phyloP scores from a whole-genome alignment of 2,113 vertebrate species.

The Mormyrus iriodes region DNA sequence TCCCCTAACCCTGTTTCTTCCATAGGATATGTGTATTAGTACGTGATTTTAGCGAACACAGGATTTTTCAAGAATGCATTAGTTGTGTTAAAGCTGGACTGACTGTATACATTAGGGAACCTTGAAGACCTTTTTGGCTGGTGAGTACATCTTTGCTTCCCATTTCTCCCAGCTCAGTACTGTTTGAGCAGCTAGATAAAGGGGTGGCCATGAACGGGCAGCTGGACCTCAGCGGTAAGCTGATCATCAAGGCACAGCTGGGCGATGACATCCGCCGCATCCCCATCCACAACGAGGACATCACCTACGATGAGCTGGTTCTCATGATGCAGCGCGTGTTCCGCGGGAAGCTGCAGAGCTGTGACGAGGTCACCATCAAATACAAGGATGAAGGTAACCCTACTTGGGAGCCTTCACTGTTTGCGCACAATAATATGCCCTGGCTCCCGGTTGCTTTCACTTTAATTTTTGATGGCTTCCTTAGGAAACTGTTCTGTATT shows the following conservation, averaged over 20 bases:
- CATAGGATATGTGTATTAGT: no score
- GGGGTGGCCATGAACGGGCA: conserved; percentile 70
- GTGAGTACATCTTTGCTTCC: neutral
- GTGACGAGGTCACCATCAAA: conserved; percentile 95
- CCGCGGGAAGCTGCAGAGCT: conserved; percentile 92
- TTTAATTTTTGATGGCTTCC: neutral
- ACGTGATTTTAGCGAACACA: no score
- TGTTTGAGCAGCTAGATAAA: neutral
- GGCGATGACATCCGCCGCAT: conserved; percentile 96
- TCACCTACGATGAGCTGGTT: conserved; percentile 95
- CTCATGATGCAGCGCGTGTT: conserved; percentile 99
- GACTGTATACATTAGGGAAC: neutral
- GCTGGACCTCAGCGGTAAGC: conserved; percentile 94
- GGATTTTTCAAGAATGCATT: no score
- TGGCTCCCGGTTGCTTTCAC: neutral
- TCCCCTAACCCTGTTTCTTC: no score
- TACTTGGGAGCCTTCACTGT: neutral
- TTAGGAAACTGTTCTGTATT: neutral
- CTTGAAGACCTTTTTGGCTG: neutral
- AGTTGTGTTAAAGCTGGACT: neutral
- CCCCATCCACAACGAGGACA: conserved; percentile 98
- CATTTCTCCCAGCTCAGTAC: neutral
- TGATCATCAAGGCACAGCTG: conserved; percentile 98
- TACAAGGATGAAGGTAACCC: conserved; percentile 94
- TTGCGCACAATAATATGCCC: neutral